These are phyloP conservation scores for Lathronympha strigana DNA, from an alignment of 2,888 invertebrate species.

Conservation along the genomic window DNA sequence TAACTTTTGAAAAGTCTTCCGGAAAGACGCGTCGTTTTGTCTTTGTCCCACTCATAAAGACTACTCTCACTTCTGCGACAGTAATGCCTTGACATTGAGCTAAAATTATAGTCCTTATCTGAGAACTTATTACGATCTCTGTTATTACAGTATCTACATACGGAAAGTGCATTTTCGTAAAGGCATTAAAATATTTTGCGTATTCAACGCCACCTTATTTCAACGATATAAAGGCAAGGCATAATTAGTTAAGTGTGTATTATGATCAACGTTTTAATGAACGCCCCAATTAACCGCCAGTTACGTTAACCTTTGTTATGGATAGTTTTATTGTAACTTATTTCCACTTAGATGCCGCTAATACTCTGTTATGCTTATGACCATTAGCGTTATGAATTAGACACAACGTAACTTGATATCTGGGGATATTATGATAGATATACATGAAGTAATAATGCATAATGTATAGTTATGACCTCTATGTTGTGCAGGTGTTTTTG, in stretches of 20 bases:
- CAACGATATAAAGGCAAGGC: background rate
- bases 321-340: slow-evolving; percentile 43
- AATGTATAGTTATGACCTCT: slow-evolving; percentile 24
- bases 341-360: slow-evolving; percentile 43
- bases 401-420: slow-evolving; percentile 23
- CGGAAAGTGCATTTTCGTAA: background rate
- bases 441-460: slow-evolving; percentile 23
- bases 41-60: no score
- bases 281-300: slow-evolving; percentile 55
- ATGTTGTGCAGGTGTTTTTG: slow-evolving; percentile 8
- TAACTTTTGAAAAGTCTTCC: no score
- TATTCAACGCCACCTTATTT: slow-evolving; percentile 35
- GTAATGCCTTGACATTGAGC: slow-evolving; percentile 27
- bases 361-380: slow-evolving; percentile 14
- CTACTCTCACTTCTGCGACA: background rate
- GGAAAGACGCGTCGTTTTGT: no score
- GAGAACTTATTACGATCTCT: background rate
- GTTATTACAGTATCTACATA: background rate
- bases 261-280: slow-evolving; percentile 60
- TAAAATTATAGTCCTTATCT: slow-evolving; percentile 15
- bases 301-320: slow-evolving; percentile 50
- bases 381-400: slow-evolving; percentile 30
- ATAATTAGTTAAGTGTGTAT: background rate
- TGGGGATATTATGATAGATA: slow-evolving; percentile 27
- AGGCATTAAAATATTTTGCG: slow-evolving; percentile 12